These are phyloP conservation scores for Nothocercus julius DNA, from an alignment of 2,113 vertebrate species.

Conservation along the genomic window DNA sequence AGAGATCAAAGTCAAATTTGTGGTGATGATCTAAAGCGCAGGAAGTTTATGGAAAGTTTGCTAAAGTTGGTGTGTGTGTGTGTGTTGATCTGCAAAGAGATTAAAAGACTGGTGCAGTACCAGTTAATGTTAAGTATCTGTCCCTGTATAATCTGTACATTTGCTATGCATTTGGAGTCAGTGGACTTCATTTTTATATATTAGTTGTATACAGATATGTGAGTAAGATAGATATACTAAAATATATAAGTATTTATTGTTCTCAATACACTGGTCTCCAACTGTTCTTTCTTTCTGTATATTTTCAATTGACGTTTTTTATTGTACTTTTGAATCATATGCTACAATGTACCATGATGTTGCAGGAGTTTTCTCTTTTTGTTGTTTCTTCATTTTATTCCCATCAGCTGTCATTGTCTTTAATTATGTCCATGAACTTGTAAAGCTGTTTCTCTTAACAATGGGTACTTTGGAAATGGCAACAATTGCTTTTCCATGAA, in stretches of 20 bases:
- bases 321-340: background rate
- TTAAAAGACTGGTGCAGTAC: background rate
- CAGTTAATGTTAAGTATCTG: background rate
- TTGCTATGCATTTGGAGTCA: background rate
- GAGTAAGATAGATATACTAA: constrained; percentile 3
- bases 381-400: constrained; percentile 64
- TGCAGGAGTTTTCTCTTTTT: constrained; percentile 19
- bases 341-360: constrained; percentile 24
- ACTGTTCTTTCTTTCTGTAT: background rate
- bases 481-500: constrained; percentile 59
- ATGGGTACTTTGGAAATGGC: constrained; percentile 49
- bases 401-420: constrained; percentile 69
- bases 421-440: constrained; percentile 68
- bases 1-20: background rate
- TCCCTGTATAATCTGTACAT: background rate
- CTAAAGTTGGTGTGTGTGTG: background rate
- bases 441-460: constrained; percentile 62
- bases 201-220: background rate
- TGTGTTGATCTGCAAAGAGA: background rate
- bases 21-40: constrained; percentile 49
- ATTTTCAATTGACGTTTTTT: constrained; percentile 5
- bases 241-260: constrained; percentile 32
- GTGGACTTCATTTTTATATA: background rate
- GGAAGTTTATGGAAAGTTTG: constrained; percentile 13
- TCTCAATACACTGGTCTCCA: background rate